A percentile compares a stretch with the other conserved stretches of the same genome.
phyloP scores from a whole-genome alignment of 2,888 invertebrate genomes.

The Xestobium rufovillosum region DNA sequence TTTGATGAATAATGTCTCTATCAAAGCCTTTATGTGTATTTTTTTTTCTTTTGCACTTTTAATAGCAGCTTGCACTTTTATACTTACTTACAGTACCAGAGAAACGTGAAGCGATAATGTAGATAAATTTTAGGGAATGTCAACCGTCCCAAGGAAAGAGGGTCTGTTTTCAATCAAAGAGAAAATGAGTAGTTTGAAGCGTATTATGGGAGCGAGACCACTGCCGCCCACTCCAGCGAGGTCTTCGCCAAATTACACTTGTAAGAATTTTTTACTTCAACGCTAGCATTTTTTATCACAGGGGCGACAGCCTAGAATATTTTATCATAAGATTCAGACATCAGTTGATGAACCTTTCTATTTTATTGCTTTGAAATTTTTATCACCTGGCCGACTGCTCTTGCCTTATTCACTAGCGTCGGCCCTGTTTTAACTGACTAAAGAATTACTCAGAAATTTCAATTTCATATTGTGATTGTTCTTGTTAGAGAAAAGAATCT shows the following conservation, averaged over 20 bases:
- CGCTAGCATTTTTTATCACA: too few species aligned
- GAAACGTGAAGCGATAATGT: conserved; percentile 37
- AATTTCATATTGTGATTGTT: too few species aligned
- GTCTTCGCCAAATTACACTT: conserved; percentile 23
- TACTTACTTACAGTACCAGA: conserved; percentile 4
- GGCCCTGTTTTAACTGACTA: too few species aligned
- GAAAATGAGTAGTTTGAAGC: conserved; percentile 46
- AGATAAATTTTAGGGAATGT: conserved; percentile 33
- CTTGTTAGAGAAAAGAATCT: too few species aligned
- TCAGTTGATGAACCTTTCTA: too few species aligned
- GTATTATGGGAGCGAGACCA: conserved; percentile 45
- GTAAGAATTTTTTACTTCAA: conserved; percentile 19
- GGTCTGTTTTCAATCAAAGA: conserved; percentile 39
- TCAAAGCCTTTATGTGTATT: conserved; percentile 27
- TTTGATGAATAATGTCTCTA: conserved; percentile 20
- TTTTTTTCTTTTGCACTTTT: conserved; percentile 6
- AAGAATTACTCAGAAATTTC: too few species aligned
- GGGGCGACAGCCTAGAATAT: too few species aligned
- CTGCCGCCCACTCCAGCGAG: conserved; percentile 52
- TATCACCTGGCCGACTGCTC: too few species aligned
- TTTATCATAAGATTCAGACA: too few species aligned
- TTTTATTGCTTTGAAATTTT: too few species aligned
- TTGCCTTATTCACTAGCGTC: too few species aligned
- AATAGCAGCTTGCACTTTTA: not conserved
- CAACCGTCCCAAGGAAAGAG: conserved; percentile 35